Evolutionary conservation across 2,888 invertebrate genomes (phyloP), one percentile per base, ranked within the genome.

Genomic region (Graphium colonna): DNA sequence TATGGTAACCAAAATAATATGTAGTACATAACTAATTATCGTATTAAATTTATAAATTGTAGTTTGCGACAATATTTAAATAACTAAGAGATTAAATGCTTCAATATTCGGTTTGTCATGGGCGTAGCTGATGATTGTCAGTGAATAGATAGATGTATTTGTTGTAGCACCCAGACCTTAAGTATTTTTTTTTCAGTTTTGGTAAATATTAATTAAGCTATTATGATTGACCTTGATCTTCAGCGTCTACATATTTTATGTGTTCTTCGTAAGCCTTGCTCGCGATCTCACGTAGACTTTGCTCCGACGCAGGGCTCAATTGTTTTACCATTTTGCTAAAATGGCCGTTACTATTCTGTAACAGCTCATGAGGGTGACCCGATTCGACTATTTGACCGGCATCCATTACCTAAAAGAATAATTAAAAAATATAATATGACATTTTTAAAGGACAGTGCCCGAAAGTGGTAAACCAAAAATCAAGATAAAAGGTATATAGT

Each of bases 381-480:
- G 93, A 94, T 81, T 96, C 96, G 42, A 91, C 81, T 59, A 93
- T 88, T 57, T 79, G 76, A 0, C 94, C 94, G 0, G 91, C 91
- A 66, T 93, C 92, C 80, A 94, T 89, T 1, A 89, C 88, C 88
- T 89, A 58, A 41, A 9, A 42, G 5, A 16, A 10, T 28, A 21
- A 13, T 39, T 3, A 38, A 10, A 13, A 18, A 4, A 38, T 12
- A 55, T 42, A n/a, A n/a, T n/a, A n/a, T n/a, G n/a, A n/a, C n/a
- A n/a, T n/a, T n/a, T n/a, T n/a, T n/a, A n/a, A n/a, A n/a, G n/a
- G n/a, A n/a, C n/a, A n/a, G n/a, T n/a, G n/a, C n/a, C n/a, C n/a
- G n/a, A n/a, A n/a, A n/a, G n/a, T n/a, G n/a, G n/a, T n/a, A n/a
- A n/a, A n/a, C n/a, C n/a, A n/a, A n/a, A n/a, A n/a, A n/a, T n/a